Conservation (phyloP, 2,888 invertebrate genomes). For the Auanema sp. region DNA sequence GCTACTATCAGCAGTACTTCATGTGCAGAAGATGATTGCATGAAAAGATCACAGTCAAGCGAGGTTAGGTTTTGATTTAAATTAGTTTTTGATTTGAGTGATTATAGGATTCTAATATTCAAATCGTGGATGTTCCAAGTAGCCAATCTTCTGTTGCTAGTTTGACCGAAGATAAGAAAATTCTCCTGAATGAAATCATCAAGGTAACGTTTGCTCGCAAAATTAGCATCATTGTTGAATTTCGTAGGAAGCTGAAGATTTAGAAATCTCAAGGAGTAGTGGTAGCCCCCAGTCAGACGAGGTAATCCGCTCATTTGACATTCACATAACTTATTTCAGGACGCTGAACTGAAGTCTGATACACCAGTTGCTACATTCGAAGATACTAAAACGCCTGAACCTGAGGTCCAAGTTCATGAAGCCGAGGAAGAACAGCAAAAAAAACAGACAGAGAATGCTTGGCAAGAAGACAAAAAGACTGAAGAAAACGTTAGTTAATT, state of each 20-base stretch:
- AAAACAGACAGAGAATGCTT: too few species aligned
- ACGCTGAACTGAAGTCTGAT: too few species aligned
- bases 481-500: too few species aligned
- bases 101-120: neutral
- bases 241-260: neutral
- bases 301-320: too few species aligned
- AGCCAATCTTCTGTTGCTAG: slow-evolving; percentile 7
- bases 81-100: neutral
- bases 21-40: neutral
- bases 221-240: neutral
- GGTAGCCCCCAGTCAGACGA: too few species aligned
- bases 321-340: too few species aligned
- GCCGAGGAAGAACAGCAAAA: too few species aligned
- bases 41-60: slow-evolving; percentile 8
- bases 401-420: too few species aligned
- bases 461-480: too few species aligned
- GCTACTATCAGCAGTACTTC: neutral
- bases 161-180: slow-evolving; percentile 14
- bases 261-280: too few species aligned
- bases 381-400: too few species aligned
- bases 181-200: slow-evolving; percentile 14
- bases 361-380: too few species aligned
- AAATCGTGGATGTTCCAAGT: slow-evolving; percentile 8
- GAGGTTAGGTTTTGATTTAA: slow-evolving; percentile 9
- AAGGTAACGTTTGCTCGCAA: slow-evolving; percentile 5